phyloP scores from a whole-genome alignment of 1,140 invertebrate species.

The Bombus affinis region DNA sequence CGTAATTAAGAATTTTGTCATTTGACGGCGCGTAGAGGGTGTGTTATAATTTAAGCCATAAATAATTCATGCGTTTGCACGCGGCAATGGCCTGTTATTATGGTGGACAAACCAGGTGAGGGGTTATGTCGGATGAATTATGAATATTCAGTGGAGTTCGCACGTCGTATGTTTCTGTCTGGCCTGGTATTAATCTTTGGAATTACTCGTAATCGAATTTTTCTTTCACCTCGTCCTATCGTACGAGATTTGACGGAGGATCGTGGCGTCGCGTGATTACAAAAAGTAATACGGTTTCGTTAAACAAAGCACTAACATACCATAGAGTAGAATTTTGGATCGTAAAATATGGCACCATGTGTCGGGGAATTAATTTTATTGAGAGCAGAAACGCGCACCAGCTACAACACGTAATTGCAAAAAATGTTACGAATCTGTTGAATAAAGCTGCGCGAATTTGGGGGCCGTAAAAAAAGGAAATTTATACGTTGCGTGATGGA shows the following conservation, averaged over 20 bases:
- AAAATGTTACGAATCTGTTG: not conserved
- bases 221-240: not conserved
- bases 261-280: not conserved
- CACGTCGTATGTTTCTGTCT: conserved; percentile 66
- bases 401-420: not conserved
- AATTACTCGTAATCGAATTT: not conserved
- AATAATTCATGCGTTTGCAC: conserved; percentile 75
- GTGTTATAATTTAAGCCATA: conserved; percentile 71
- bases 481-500: not conserved
- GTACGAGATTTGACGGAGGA: not conserved
- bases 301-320: too few relatives aligned
- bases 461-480: not conserved
- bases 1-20: conserved; percentile 72
- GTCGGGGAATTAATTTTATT: not conserved
- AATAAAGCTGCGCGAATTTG: not conserved
- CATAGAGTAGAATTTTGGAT: too few relatives aligned
- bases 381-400: not conserved
- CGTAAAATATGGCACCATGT: too few relatives aligned
- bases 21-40: conserved; percentile 48
- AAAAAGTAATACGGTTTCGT: not conserved
- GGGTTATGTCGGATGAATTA: conserved; percentile 65
- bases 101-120: conserved; percentile 57
- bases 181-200: conserved; percentile 37
- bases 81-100: conserved; percentile 69
- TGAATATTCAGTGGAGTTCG: conserved; percentile 77